Conservation (phyloP, 2,888 invertebrate species). For the Chorisops tibialis region DNA sequence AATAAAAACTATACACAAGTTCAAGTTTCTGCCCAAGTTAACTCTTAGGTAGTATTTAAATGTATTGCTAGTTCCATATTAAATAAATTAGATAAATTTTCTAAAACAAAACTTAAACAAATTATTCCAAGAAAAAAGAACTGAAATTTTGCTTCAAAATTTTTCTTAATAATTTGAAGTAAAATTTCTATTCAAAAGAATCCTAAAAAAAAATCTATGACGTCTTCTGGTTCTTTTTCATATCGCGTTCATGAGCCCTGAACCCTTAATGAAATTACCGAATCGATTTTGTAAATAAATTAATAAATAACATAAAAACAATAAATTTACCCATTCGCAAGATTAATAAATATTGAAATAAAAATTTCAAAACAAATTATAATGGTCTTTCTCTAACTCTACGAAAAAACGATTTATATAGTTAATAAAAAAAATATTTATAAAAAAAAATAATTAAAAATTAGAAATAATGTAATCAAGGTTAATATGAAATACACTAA, state of each 20-base stretch:
- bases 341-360: not conserved
- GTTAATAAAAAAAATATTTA: too few species aligned
- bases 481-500: too few species aligned
- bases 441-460: too few species aligned
- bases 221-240: slow-evolving; percentile 34
- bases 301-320: not conserved
- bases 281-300: slow-evolving; percentile 7
- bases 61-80: not conserved
- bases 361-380: too few species aligned
- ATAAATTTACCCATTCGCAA: not conserved
- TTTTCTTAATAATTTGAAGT: slow-evolving; percentile 9
- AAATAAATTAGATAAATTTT: not conserved
- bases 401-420: too few species aligned
- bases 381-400: too few species aligned
- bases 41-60: slow-evolving; percentile 8
- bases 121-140: too few species aligned
- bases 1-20: not conserved
- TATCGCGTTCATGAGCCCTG: slow-evolving; percentile 41
- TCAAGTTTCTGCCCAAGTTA: not conserved
- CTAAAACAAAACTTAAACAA: not conserved
- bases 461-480: too few species aligned
- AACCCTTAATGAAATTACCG: slow-evolving; percentile 33
- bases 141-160: slow-evolving; percentile 16
- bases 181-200: slow-evolving; percentile 10
- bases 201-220: not conserved